These are phyloP conservation scores for Schizotus pectinicornis DNA, from an alignment of 2,888 invertebrate genomes.

Conservation along the genomic window DNA sequence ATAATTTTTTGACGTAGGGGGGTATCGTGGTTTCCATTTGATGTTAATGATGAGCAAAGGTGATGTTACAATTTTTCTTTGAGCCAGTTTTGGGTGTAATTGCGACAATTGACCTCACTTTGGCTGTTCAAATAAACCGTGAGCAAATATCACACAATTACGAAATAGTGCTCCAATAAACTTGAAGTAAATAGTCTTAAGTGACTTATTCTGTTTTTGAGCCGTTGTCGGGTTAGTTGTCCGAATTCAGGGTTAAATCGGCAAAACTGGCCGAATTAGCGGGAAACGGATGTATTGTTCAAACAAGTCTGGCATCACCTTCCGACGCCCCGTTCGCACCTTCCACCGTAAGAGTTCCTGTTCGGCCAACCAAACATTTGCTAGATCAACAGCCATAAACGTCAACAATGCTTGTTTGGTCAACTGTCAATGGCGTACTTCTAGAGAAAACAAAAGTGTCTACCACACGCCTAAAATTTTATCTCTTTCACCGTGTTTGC, in stretches of 20 bases:
- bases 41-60: no score
- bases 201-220: not conserved
- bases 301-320: slow-evolving; percentile 45
- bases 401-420: slow-evolving; percentile 9
- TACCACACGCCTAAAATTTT: slow-evolving; percentile 16
- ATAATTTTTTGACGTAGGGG: no score
- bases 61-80: no score
- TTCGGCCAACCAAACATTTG: slow-evolving; percentile 14
- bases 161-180: no score
- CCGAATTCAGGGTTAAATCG: no score
- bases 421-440: slow-evolving; percentile 4
- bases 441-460: slow-evolving; percentile 3
- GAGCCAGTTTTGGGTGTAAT: no score
- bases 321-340: slow-evolving; percentile 46
- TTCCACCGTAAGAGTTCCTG: slow-evolving; percentile 36
- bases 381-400: slow-evolving; percentile 1
- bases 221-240: not conserved
- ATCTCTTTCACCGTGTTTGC: slow-evolving; percentile 19
- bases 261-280: slow-evolving; percentile 10
- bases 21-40: no score
- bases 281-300: slow-evolving; percentile 53
- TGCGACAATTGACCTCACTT: no score
- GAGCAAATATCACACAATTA: no score
- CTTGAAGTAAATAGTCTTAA: no score
- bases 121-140: no score